Conservation (phyloP, 2,113 vertebrate species). For the Aegotheles bennettii region DNA sequence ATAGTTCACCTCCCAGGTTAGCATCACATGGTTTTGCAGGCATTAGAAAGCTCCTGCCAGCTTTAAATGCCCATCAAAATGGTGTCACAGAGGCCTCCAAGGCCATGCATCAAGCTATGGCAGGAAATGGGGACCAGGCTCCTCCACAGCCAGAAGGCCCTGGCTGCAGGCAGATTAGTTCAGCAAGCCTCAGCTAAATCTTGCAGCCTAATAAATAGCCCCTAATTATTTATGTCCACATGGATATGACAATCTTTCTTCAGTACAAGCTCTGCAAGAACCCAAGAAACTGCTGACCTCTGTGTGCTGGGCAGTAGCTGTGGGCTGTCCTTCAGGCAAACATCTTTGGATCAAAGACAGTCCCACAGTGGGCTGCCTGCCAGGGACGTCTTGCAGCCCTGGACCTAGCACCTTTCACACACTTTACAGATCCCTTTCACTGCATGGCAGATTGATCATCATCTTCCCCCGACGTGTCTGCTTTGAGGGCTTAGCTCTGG, state of each 20-base stretch:
- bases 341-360: not conserved
- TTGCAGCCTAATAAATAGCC: not conserved
- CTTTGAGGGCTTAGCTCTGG: not conserved
- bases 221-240: fast-evolving
- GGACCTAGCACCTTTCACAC: not conserved
- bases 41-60: not conserved
- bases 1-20: not conserved
- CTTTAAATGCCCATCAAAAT: not conserved
- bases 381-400: not conserved
- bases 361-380: not conserved
- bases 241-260: not conserved
- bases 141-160: not conserved
- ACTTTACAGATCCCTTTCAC: not conserved
- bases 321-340: fast-evolving
- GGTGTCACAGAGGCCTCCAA: fast-evolving
- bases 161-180: not conserved
- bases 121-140: not conserved
- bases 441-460: too few relatives aligned
- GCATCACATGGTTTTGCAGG: fast-evolving
- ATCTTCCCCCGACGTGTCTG: fast-evolving
- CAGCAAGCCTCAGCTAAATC: not conserved
- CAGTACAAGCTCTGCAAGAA: not conserved
- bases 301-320: not conserved
- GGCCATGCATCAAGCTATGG: not conserved
- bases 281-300: not conserved